Base-by-base conservation (phyloP, 2,113 vertebrate genomes). In the Naja naja region DNA sequence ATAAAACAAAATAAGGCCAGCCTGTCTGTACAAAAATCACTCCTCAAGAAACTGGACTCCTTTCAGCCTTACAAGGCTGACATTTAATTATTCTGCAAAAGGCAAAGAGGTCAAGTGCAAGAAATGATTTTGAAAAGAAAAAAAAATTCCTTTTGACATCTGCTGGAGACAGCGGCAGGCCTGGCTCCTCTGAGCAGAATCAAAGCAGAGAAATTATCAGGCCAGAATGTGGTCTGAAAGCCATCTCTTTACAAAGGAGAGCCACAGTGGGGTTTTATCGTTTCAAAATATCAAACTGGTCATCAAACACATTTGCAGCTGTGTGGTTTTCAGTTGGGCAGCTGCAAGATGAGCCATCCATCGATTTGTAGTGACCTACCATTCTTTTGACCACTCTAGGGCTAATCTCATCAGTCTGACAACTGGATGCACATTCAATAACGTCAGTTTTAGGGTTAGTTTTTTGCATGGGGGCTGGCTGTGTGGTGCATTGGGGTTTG, bases 21-120 rank as follows among this genome's bases (percentile, higher is more conserved):
- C 7, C 69, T n/a, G 81, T 7, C 91, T 12, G 89, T 90, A 47
- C 89, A 34, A 87, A 25, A 91, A 23, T 58, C 0, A 1, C 43
- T 10, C 93, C 20, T 39, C 25, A 25, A 92, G 89, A 92, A 94
- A 93, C 56, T 11, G 34, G 20, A 93, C 27, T 3, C 0, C 4
- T 85, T 43, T 7, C 94, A 22, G 10, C 52, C 43, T 88, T 94
- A 93, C 89, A 89, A 54, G 1, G 0, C 55, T 91, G 93, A 18
- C 58, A 94, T 94, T 93, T 95, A 95, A 94, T 94, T 95, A 90
- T 2, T 64, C 52, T 91, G 58, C 5, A 0, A 47, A 69, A 2
- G 89, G 85, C 94, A 39, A 81, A 81, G 91, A 95, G 94, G 87
- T 85, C 85, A 86, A 55, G 34, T 81, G 69, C 16, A 81, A 39